Evolutionary conservation across 2,888 invertebrate genomes (phyloP).

Genomic region (Trichopoda pennipes): DNA sequence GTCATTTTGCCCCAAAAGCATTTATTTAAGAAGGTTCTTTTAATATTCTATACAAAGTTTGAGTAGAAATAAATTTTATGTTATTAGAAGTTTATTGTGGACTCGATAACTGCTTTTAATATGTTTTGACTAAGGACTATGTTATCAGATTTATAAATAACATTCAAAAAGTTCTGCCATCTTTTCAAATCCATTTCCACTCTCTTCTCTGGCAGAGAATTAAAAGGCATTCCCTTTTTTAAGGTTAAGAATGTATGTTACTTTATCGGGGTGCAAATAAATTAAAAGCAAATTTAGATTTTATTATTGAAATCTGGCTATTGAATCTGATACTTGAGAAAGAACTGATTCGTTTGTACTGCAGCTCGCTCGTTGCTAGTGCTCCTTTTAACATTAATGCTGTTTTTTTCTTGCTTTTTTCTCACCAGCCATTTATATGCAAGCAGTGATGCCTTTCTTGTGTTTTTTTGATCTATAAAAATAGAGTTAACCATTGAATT

Average conservation of each 20-base stretch:
- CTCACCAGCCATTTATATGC: constrained; percentile 54
- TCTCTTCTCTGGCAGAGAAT: too few species aligned
- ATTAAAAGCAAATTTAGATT: too few species aligned
- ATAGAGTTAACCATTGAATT: constrained; percentile 62
- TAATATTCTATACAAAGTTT: not conserved
- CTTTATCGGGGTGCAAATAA: too few species aligned
- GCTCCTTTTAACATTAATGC: not conserved
- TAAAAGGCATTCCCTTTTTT: too few species aligned
- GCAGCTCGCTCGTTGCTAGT: not conserved
- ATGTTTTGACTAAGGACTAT: not conserved
- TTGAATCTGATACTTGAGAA: too few species aligned
- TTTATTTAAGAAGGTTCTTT: not conserved
- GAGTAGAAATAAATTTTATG: not conserved
- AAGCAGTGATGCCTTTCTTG: constrained; percentile 63
- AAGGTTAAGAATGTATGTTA: too few species aligned
- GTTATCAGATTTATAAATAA: too few species aligned
- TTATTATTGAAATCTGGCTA: too few species aligned
- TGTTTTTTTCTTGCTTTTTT: constrained; percentile 5
- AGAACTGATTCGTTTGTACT: too few species aligned
- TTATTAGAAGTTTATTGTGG: not conserved
- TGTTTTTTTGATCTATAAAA: constrained; percentile 70
- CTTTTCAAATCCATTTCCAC: too few species aligned
- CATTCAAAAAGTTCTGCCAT: too few species aligned
- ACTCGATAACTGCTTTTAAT: not conserved
- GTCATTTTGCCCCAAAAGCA: constrained; percentile 29